Evolutionary conservation across 2,888 invertebrate species (phyloP), one percentile per base, ranked within the genome.

Genomic region (Acleris emargana): DNA sequence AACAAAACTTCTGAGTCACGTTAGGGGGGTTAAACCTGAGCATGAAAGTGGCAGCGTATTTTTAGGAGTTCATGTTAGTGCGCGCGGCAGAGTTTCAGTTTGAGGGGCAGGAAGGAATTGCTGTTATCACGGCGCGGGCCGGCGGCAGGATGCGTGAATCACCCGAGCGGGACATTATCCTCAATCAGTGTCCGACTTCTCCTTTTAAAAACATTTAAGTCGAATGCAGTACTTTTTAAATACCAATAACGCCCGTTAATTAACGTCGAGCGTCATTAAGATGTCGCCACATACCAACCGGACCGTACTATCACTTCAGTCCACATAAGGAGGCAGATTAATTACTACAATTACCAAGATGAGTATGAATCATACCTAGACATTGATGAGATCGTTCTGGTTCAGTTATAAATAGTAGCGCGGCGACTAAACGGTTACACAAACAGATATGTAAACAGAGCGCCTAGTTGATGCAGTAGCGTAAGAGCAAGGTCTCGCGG

Each of bases 101-200:
- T 81, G 87, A 87, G 87, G 83, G 88, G 88, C 91, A 91, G 91
- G 91, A 91, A 86, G 89, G 86, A 79, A 80, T 80, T 80, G 80
- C 73, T 84, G 91, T 90, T 91, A 91, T 91, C 91, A 80, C 75
- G 75, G 73, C 74, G 80, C 72, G 70, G 69, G 68, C 68, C 78
- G 72, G 80, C 76, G 82, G 84, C 91, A 90, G 91, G 91, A 92
- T 88, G 89, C 84, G 76, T 92, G 92, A 90, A 70, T 89, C 91
- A 91, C 77, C 73, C 75, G 76, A 74, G 74, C 77, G 76, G 76
- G 73, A 84, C 84, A 82, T 82, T 87, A 87, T 88, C 85, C 87
- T 84, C 84, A 85, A 85, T 86, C 87, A 83, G 82, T 76, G 80
- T 78, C 77, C 71, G 75, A 81, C 75, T 77, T 79, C 82, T 81